A percentile compares a stretch with the other conserved stretches of the same genome.
Conservation (phyloP, 2,888 invertebrate genomes). For the Argyresthia albistria region DNA sequence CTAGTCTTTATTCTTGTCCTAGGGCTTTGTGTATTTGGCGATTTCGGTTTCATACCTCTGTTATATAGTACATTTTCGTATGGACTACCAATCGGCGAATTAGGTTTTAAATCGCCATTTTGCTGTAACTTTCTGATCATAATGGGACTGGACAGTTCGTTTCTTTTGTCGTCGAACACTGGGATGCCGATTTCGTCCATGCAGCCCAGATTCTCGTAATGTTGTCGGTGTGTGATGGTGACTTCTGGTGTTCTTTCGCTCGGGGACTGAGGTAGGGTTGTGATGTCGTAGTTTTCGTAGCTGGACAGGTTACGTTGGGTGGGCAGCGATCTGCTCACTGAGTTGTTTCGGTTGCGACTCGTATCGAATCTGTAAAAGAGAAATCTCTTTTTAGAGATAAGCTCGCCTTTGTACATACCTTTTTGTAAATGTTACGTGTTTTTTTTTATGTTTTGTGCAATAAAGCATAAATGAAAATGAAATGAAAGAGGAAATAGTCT, state of each 20-base stretch:
- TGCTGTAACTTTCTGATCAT: conserved; percentile 46
- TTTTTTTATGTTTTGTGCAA: too few species aligned
- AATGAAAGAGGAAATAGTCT: too few species aligned
- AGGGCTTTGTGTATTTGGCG: conserved; percentile 67
- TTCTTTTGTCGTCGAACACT: conserved; percentile 41
- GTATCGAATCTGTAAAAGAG: conserved; percentile 55
- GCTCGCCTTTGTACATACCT: too few species aligned
- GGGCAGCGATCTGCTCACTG: conserved; percentile 40
- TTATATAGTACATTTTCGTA: conserved; percentile 75
- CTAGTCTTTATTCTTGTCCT: conserved; percentile 75
- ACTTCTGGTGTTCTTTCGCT: conserved; percentile 41
- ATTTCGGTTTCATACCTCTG: conserved; percentile 55
- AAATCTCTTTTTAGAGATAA: too few species aligned
- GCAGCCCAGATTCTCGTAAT: conserved; percentile 47
- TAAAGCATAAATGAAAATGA: too few species aligned
- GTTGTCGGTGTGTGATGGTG: conserved; percentile 30
- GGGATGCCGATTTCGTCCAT: conserved; percentile 66
- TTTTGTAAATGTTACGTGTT: too few species aligned
- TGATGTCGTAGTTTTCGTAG: conserved; percentile 69
- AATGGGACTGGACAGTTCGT: conserved; percentile 54
- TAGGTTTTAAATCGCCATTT: conserved; percentile 18
- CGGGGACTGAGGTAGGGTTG: conserved; percentile 31
- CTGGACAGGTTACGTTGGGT: conserved; percentile 54
- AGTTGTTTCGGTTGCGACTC: conserved; percentile 43
- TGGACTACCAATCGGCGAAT: conserved; percentile 52